phyloP scores from a whole-genome alignment of 2,113 vertebrate genomes.

The Gallinago undulata region DNA sequence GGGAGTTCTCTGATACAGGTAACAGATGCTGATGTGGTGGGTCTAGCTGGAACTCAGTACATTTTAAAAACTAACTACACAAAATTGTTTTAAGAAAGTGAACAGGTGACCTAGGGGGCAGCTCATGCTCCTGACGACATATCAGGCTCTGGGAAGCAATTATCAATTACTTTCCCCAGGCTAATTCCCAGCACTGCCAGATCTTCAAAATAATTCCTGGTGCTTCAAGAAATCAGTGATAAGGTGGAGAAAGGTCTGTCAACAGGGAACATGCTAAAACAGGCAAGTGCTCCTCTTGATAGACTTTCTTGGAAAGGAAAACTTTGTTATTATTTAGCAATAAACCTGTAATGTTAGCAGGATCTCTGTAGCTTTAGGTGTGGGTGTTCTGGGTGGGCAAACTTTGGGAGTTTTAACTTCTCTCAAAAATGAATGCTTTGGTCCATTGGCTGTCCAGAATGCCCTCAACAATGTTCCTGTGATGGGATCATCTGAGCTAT shows the following conservation, averaged over 20 bases:
- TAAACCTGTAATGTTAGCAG: neutral
- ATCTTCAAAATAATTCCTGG: neutral
- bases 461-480: neutral
- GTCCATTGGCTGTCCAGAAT: neutral
- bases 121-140: neutral
- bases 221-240: neutral
- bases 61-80: neutral
- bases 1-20: neutral
- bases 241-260: neutral
- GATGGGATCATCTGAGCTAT: neutral
- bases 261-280: neutral
- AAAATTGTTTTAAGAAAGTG: neutral
- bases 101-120: neutral
- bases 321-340: neutral
- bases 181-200: neutral
- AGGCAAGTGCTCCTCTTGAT: neutral
- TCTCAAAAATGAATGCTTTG: neutral
- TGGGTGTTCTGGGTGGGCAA: neutral
- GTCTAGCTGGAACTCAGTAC: neutral
- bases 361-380: neutral
- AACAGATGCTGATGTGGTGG: neutral
- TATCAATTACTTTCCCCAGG: neutral
- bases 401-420: neutral
- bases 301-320: neutral
- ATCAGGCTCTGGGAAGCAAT: neutral